Evolutionary conservation across 1,140 invertebrate species (phyloP), one percentile per base, ranked within the genome.

Genomic region (Mya arenaria): DNA sequence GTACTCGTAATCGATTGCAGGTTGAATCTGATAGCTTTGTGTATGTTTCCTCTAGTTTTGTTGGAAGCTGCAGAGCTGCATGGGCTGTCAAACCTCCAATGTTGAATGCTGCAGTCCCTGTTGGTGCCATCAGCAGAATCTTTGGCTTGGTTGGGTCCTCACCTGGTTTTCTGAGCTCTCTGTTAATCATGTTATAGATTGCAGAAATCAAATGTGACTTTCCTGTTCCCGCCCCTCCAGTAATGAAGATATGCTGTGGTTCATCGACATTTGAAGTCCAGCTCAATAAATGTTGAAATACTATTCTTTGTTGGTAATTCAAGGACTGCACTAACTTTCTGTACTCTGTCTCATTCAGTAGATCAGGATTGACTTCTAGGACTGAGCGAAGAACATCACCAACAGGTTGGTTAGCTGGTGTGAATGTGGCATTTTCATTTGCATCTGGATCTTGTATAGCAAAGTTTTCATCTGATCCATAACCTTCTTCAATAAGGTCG

Each of bases 91-190:
- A 56, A 13, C 78, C 78, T 39, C 58, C n/a, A 34, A 84, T 77
- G 17, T 68, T 63, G 41, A 75, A 81, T 30, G 83, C 83, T 44
- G 83, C 83, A 30, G 71, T 81, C 34, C 83, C 83, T 55, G 77
- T 84, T 56, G 83, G 78, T n/a, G 83, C 83, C 34, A 65, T 66
- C 10, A 78, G 28, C 1, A 77, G 13, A 23, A 85, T 34, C 30
- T 52, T 72, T 72, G 68, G 41, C 32, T 72, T 48, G 41, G 3
- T 58, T 60, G 77, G 52, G 25, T 78, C 74, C 48, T 58, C 41
- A 66, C 60, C 74, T 28, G 62, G 30, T 25, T 66, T 13, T 52
- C 60, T 65, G 28, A 78, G 23, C 44, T 78, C 58, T 66, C 74
- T 8, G 44, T 3, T 60, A 8, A 44, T 62, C 74, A 78, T 78